A percentile compares a stretch with the other conserved stretches of the same genome.
Conservation (phyloP, 2,888 invertebrate species). For the Zootermopsis nevadensis region DNA sequence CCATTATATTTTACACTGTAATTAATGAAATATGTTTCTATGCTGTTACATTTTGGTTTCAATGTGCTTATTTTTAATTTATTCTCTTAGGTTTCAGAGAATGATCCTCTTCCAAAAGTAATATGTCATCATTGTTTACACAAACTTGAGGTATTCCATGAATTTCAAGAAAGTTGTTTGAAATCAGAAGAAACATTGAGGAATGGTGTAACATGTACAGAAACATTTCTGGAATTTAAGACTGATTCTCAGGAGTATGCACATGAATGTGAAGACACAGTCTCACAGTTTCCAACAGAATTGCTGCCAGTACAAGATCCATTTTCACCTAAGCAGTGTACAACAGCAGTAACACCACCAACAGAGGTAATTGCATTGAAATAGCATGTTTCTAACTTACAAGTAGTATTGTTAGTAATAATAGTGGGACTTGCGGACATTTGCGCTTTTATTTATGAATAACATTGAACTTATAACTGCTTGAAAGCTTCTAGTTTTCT, state of each 20-base stretch:
- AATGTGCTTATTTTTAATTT: not conserved
- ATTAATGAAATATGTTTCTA: no score
- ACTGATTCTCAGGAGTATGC: not conserved
- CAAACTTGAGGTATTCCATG: slow-evolving; percentile 25
- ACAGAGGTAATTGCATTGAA: not conserved
- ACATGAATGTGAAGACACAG: not conserved
- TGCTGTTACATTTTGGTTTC: no score
- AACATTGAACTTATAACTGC: no score
- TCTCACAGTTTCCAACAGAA: not conserved
- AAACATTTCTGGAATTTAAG: not conserved
- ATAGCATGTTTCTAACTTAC: no score
- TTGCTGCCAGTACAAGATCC: not conserved
- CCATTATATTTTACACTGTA: no score
- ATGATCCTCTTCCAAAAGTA: slow-evolving; percentile 33
- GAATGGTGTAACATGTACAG: not conserved
- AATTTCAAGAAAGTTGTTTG: slow-evolving; percentile 20
- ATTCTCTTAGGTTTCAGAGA: not conserved
- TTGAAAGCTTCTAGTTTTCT: no score
- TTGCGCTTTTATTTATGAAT: no score
- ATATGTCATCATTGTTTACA: slow-evolving; percentile 27
- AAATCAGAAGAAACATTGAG: slow-evolving; percentile 26
- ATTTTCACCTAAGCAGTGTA: not conserved
- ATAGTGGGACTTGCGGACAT: no score
- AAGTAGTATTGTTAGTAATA: no score
- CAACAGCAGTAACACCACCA: not conserved